Evolutionary conservation across 2,888 invertebrate species (phyloP).

Genomic region (Dorcus hopei): DNA sequence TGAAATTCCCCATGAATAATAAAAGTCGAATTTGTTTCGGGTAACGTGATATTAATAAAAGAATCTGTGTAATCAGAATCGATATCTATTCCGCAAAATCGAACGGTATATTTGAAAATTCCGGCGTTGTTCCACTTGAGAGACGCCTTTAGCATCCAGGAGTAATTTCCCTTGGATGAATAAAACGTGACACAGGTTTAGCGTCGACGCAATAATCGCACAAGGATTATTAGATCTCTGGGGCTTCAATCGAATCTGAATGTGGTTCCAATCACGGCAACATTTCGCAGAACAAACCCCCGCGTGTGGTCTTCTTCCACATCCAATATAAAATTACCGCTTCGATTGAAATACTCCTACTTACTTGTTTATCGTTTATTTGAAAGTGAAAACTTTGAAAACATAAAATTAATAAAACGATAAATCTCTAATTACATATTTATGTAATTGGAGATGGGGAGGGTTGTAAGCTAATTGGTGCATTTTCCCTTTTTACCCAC

Average conservation of each 20-base stretch:
- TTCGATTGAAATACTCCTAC: too few species aligned
- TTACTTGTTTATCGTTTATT: too few species aligned
- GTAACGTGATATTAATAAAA: constrained; percentile 15
- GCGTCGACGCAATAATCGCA: constrained; percentile 16
- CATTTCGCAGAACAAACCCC: constrained; percentile 21
- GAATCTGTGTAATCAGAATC: constrained; percentile 14
- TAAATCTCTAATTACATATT: too few species aligned
- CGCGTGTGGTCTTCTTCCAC: constrained; percentile 8
- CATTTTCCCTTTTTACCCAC: too few species aligned
- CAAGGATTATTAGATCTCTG: constrained; percentile 23
- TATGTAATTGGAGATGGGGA: too few species aligned
- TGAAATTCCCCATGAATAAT: neutral
- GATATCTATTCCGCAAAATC: constrained; percentile 13
- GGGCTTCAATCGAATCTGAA: constrained; percentile 22
- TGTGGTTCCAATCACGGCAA: constrained; percentile 23
- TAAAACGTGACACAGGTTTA: constrained; percentile 25
- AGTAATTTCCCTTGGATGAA: constrained; percentile 26
- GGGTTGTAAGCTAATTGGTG: too few species aligned
- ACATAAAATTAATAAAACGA: too few species aligned
- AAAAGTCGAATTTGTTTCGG: constrained; percentile 2
- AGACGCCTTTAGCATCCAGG: constrained; percentile 18
- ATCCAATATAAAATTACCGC: too few species aligned
- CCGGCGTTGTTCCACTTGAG: constrained; percentile 16
- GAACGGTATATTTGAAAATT: constrained; percentile 16
- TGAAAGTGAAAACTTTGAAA: too few species aligned